Base-by-base conservation (phyloP, 1,140 invertebrate genomes). In the Tetramorium alpestre region DNA sequence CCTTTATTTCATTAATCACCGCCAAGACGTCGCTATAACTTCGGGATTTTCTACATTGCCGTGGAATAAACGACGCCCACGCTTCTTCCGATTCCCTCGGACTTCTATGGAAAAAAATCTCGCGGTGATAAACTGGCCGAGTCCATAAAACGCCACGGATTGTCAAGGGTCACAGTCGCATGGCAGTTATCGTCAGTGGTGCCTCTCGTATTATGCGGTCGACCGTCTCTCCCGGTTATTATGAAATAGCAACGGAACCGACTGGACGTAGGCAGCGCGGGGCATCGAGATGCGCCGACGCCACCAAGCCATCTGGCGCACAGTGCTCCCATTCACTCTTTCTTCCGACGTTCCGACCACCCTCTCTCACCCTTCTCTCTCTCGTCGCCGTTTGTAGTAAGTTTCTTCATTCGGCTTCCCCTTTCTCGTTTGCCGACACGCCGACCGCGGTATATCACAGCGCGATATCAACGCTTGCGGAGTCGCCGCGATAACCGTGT, bases 251-350 rank as follows among this genome's bases (percentile, higher is more conserved):
- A 76, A 82, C 67, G 82, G 58, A 81, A 86, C 22, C 69, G 76
- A 62, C 16, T 60, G 76, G 81, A 49, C 60, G 69, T 41, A 69
- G 41, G 69, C 54, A 11, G 58, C 33, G 49, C 41, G 41, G 64
- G 44, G 64, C 33, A 11, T 73, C 38, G 78, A 70, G 65, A 81
- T 72, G 78, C 47, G 78, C 18, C 80, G 54, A 72, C 65, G 49
- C 67, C 67, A 44, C 38, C 80, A 33, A 84, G 85, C 88, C 91
- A 92, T 92, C 91, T 92, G 91, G 89, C 86, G 44, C 78, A 92
- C 91, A 92, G 91, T 91, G 89, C 89, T 89, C 88, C 90, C 91
- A 92, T 92, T 92, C 89, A 92, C 86, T 89, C 87, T 86, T 87
- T 77, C 86, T 85, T 88, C 80, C 65, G 89, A 76, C 51, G 25